phyloP scores from a whole-genome alignment of 2,797 vertebrate genomes.

The Esox masquinongy region DNA sequence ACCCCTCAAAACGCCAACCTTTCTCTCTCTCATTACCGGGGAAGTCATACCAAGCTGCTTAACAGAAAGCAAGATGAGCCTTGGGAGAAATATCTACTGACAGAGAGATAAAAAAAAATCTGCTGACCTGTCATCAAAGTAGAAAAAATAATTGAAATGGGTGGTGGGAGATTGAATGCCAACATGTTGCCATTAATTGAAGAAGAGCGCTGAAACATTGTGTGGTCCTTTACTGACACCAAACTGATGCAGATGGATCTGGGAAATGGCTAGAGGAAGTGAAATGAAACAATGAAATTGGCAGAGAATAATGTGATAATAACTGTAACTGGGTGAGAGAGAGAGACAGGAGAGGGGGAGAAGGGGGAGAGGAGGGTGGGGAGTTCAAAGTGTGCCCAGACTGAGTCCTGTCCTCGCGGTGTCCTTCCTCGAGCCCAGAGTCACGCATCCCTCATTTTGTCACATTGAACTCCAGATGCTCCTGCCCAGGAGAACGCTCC shows the following conservation, averaged over 20 bases:
- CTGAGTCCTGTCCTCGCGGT: slow-evolving; percentile 92
- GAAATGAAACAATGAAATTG: neutral
- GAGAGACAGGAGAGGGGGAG: slow-evolving; percentile 15
- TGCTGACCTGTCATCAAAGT: slow-evolving; percentile 77
- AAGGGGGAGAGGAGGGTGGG: slow-evolving; percentile 1
- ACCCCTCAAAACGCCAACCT: neutral
- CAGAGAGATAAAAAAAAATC: slow-evolving; percentile 49
- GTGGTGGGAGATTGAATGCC: slow-evolving; percentile 64
- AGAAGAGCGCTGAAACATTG: slow-evolving; percentile 70
- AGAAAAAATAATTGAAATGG: slow-evolving; percentile 78
- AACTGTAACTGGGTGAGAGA: slow-evolving; percentile 4
- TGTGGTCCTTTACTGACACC: slow-evolving; percentile 70
- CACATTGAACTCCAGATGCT: slow-evolving; percentile 99
- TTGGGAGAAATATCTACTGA: slow-evolving; percentile 74
- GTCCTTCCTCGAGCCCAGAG: slow-evolving; percentile 94
- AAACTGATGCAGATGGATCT: slow-evolving; percentile 70
- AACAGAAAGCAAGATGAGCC: slow-evolving; percentile 71
- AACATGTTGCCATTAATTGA: slow-evolving; percentile 77
- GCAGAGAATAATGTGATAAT: neutral
- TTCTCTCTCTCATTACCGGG: slow-evolving; percentile 60
- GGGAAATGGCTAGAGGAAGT: slow-evolving; percentile 52
- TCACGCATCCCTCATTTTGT: slow-evolving; percentile 98
- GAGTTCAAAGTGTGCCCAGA: slow-evolving; percentile 80
- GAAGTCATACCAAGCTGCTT: slow-evolving; percentile 71
- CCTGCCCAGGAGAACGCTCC: slow-evolving; percentile 93